These are phyloP conservation scores for Aplocera efformata DNA, from an alignment of 2,888 invertebrate species.

Conservation along the genomic window DNA sequence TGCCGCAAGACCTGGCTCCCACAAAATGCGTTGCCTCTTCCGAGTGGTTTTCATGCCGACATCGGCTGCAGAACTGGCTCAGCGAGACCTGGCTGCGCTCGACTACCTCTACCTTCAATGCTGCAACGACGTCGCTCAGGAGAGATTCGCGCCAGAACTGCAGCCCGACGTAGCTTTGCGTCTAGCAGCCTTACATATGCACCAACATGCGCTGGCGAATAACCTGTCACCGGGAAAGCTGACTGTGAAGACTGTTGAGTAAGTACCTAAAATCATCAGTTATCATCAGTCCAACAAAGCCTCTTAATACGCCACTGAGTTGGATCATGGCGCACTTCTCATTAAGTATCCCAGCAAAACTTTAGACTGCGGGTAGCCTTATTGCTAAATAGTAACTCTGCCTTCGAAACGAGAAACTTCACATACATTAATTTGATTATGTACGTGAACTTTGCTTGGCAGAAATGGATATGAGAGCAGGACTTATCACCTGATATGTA, in stretches of 20 bases:
- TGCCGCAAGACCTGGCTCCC: constrained; percentile 93
- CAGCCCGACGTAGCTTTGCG: constrained; percentile 91
- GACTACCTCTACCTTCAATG: constrained; percentile 95
- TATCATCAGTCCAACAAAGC: background rate
- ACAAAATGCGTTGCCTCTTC: constrained; percentile 93
- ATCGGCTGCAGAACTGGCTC: constrained; percentile 91
- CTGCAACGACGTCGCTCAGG: constrained; percentile 96
- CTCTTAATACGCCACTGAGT: no score
- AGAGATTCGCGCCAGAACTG: constrained; percentile 93
- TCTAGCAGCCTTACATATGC: constrained; percentile 93
- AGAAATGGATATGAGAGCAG: no score
- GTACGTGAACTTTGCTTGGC: no score
- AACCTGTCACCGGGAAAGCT: constrained; percentile 89
- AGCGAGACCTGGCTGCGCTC: constrained; percentile 90
- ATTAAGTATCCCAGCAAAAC: no score
- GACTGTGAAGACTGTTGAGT: constrained; percentile 93
- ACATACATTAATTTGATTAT: no score
- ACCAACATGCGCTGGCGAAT: constrained; percentile 92
- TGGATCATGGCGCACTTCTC: no score
- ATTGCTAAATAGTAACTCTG: no score
- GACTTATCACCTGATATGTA: no score
- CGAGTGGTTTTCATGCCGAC: constrained; percentile 93
- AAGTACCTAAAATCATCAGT: constrained; percentile 72
- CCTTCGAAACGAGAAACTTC: no score
- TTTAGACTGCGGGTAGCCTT: no score